Evolutionary conservation across 2,888 invertebrate genomes (phyloP).

Genomic region (Cephus nigrinus): DNA sequence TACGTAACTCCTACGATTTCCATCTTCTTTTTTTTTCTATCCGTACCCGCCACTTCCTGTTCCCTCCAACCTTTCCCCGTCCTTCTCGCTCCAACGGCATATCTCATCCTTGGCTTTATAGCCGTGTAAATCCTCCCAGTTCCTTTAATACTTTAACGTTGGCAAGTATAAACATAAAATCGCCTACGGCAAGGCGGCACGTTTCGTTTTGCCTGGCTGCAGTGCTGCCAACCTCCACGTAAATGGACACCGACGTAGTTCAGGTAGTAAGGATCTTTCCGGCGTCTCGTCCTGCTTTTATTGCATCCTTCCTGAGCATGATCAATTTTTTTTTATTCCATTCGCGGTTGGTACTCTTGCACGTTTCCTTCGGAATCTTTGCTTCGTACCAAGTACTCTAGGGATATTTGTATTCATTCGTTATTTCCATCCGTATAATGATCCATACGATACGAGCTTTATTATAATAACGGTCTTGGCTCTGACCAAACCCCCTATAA

Average conservation of each 20-base stretch:
- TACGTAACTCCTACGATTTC: too few species aligned
- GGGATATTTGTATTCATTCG: too few species aligned
- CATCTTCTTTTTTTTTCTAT: too few species aligned
- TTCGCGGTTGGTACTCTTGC: too few species aligned
- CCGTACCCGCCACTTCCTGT: background rate
- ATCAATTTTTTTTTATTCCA: too few species aligned
- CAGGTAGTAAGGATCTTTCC: conserved; percentile 6
- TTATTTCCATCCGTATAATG: too few species aligned
- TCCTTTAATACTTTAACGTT: conserved; percentile 45
- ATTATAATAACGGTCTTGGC: too few species aligned
- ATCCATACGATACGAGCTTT: too few species aligned
- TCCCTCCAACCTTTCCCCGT: background rate
- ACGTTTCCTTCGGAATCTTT: too few species aligned
- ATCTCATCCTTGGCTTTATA: conserved; percentile 47
- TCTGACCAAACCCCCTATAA: background rate
- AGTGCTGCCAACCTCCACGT: conserved; percentile 25
- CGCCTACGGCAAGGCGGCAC: conserved; percentile 12
- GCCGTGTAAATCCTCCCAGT: conserved; percentile 42
- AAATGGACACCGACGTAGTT: conserved; percentile 10
- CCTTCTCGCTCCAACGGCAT: conserved; percentile 4
- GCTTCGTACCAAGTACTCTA: too few species aligned
- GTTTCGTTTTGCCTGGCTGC: conserved; percentile 21
- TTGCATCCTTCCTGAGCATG: background rate
- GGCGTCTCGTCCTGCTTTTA: conserved; percentile 11
- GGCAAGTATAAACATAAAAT: conserved; percentile 39